Evolutionary conservation across 2,113 vertebrate genomes (phyloP).

Genomic region (Mesitornis unicolor): DNA sequence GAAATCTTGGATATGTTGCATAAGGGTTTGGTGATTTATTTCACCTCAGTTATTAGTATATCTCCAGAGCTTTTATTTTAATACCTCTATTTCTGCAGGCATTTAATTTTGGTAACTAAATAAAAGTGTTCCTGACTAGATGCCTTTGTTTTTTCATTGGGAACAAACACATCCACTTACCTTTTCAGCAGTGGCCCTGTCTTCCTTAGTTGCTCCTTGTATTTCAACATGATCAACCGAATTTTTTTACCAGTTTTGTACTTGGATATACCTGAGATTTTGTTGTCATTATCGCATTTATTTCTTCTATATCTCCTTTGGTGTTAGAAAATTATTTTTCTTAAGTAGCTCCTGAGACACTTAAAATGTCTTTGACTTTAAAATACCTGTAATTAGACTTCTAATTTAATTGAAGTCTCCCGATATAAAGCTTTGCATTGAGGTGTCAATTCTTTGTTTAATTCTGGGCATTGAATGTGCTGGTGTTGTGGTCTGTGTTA

Average conservation of each 20-base stretch:
- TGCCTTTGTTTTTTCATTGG: background rate
- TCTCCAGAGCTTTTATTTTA: background rate
- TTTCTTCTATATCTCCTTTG: background rate
- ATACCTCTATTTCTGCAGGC: background rate
- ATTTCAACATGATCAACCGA: background rate
- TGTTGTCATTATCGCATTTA: background rate
- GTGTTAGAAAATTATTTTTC: background rate
- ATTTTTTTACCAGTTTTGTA: background rate
- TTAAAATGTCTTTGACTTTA: background rate
- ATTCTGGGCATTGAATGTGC: background rate
- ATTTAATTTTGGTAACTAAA: background rate
- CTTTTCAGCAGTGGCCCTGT: background rate
- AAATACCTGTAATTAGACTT: background rate
- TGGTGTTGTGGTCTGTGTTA: background rate
- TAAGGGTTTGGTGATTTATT: background rate
- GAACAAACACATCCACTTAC: background rate
- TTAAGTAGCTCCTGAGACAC: background rate
- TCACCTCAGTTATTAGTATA: background rate
- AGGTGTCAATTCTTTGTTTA: background rate
- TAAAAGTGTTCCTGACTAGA: background rate
- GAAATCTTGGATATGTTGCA: background rate
- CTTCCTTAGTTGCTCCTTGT: background rate
- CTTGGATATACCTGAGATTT: background rate
- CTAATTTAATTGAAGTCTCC: background rate
- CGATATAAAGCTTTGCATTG: fast-evolving